These are phyloP conservation scores for Hemithea aestivaria DNA, from an alignment of 2,888 invertebrate genomes.

Conservation along the genomic window DNA sequence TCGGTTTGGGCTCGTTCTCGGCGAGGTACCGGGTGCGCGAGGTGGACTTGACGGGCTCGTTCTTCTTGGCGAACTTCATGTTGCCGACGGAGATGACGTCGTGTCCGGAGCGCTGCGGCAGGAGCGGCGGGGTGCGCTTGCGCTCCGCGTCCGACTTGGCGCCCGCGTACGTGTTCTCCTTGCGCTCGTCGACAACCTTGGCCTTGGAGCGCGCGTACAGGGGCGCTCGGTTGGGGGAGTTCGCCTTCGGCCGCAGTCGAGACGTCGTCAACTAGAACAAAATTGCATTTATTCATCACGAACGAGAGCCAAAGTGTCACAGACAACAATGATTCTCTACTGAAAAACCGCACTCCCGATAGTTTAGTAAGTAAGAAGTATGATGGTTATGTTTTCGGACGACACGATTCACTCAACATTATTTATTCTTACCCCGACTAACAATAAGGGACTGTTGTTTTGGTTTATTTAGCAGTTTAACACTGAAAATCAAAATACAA, in stretches of 20 bases:
- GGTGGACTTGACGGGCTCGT: slow-evolving; percentile 53
- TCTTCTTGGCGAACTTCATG: slow-evolving; percentile 53
- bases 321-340: slow-evolving; percentile 5
- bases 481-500: slow-evolving; percentile 69
- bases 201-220: slow-evolving; percentile 61
- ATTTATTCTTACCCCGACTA: slow-evolving; percentile 60
- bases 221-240: slow-evolving; percentile 56
- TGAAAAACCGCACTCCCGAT: slow-evolving; percentile 27
- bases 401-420: slow-evolving; percentile 50
- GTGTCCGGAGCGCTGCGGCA: slow-evolving; percentile 53
- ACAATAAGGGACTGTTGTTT: slow-evolving; percentile 49
- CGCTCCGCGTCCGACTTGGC: slow-evolving; percentile 56
- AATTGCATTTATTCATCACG: slow-evolving; percentile 1
- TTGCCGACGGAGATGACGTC: slow-evolving; percentile 51
- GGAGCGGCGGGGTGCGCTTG: slow-evolving; percentile 39
- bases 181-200: slow-evolving; percentile 65
- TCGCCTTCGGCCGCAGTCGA: slow-evolving; percentile 60
- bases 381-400: slow-evolving; percentile 49
- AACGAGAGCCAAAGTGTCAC: too few species aligned
- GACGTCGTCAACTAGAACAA: slow-evolving; percentile 63
- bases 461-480: slow-evolving; percentile 58
- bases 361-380: slow-evolving; percentile 38
- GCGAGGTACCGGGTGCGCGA: slow-evolving; percentile 52
- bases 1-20: slow-evolving; percentile 64
- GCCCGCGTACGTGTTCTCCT: slow-evolving; percentile 67